Evolutionary conservation across 64 coral and sea anemone species (phyloP).

Genomic region (Cladopsammia gracilis): DNA sequence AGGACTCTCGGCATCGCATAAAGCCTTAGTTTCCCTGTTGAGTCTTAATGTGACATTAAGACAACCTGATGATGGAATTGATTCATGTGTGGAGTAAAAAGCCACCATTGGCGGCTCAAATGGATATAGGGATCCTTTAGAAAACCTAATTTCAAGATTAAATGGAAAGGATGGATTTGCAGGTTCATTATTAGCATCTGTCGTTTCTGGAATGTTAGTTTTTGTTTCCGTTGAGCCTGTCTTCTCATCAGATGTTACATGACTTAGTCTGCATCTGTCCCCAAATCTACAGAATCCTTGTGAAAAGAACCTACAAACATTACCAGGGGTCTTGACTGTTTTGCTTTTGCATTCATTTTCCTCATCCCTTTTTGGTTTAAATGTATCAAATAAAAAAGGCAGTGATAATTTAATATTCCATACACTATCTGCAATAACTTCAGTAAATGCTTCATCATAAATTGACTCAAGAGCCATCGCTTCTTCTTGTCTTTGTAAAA

Average conservation of each 20-base stretch:
- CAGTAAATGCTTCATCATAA: conserved; percentile 77
- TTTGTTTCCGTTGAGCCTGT: conserved; percentile 22
- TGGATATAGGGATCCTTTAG: conserved; percentile 84
- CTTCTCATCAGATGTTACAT: conserved; percentile 4
- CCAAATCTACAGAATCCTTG: conserved; percentile 86
- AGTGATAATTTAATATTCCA: conserved; percentile 79
- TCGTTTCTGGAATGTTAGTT: not conserved
- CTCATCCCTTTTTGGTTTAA: not conserved
- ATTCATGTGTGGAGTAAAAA: conserved; percentile 84
- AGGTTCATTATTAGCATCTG: not conserved
- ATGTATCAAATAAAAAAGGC: conserved; percentile 63
- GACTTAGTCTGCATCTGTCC: conserved; percentile 83
- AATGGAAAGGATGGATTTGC: conserved; percentile 33
- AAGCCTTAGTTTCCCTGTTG: conserved; percentile 57
- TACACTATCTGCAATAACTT: conserved; percentile 76
- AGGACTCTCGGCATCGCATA: conserved; percentile 61
- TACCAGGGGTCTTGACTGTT: not conserved
- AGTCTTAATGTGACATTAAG: conserved; percentile 85
- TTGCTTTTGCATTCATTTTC: not conserved
- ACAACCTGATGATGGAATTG: conserved; percentile 53
- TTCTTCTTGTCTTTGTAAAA: conserved; percentile 81
- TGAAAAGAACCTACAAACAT: conserved; percentile 83
- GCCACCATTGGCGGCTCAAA: conserved; percentile 83
- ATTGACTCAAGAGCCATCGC: conserved; percentile 83
- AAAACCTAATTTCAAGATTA: conserved; percentile 84